Evolutionary conservation across 2,113 vertebrate species (phyloP), one percentile per base, ranked within the genome.

Genomic region (Chionis minor): DNA sequence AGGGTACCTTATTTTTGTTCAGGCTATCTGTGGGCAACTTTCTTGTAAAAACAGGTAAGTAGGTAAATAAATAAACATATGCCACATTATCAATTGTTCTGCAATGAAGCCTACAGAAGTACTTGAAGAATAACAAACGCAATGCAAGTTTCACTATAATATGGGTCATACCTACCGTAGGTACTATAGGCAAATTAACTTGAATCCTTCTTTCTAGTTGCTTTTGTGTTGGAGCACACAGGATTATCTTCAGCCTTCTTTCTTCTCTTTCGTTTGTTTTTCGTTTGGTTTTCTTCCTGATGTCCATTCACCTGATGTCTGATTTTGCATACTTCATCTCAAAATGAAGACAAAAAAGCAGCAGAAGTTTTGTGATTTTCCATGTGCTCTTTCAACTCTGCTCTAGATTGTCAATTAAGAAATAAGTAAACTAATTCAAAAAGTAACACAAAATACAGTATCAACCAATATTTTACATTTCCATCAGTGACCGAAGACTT

Each of bases 171-270:
- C 97, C 97, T 98, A 94, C 96, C 87, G 35, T 96, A 98, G 18
- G 97, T 87, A 35, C 92, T 93, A 77, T 97, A 97, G 47, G 88
- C 85, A 92, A 98, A 97, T 20, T 92, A 97, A 12, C 71, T 91
- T 33, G 18, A 42, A 69, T 27, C 40, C 33, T 91, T 75, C 59
- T 77, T 88, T 86, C 79, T 85, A 18, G 21, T 12, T 42, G 77
- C 22, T 67, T 88, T 52, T 91, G 45, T 32, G 32, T 42, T 69
- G 38, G 62, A 71, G 23, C 20, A 55, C 61, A 55, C 11, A 47
- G 30, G n/a, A 83, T 55, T 40, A 65, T 74, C 59, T 47, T 92
- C 85, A 47, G 56, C n/a, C 77, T 65, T 84, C 67, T 32, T 74
- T 94, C 12, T 70, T 87, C 73, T 90, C 79, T 73, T 91, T 54